Conservation (phyloP, 2,113 vertebrate genomes). For the Regulus satrapa region DNA sequence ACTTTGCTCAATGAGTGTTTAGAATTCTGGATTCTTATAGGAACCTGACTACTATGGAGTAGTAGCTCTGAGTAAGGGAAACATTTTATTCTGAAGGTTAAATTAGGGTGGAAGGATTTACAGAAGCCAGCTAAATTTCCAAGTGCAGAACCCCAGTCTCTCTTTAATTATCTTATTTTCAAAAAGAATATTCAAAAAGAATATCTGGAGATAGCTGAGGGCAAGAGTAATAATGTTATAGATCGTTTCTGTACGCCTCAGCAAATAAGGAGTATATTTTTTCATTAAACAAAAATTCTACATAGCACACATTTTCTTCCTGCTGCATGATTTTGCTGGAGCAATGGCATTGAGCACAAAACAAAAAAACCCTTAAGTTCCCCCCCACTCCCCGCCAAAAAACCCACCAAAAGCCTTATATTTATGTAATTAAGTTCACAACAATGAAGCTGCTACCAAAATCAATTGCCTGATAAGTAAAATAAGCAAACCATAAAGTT, state of each 20-base stretch:
- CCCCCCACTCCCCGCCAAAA: rapidly evolving
- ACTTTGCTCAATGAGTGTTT: neutral
- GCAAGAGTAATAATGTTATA: neutral
- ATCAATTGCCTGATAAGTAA: neutral
- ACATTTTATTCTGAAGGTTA: neutral
- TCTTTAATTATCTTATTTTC: neutral
- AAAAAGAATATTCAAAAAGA: neutral
- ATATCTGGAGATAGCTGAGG: neutral
- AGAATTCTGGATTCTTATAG: neutral
- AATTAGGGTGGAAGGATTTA: neutral
- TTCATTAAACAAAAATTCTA: neutral
- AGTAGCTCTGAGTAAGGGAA: neutral
- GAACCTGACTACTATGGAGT: neutral
- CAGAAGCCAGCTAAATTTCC: neutral
- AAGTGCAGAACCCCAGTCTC: neutral
- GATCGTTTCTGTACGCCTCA: neutral
- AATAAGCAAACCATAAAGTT: neutral
- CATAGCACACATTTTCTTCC: neutral
- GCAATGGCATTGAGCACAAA: neutral
- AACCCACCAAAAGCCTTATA: rapidly evolving
- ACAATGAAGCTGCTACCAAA: neutral
- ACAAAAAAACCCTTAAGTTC: neutral
- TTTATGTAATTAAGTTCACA: neutral
- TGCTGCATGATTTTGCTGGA: neutral
- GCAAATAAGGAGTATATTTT: neutral